Evolutionary conservation across 37 sponge, comb jelly and placozoan genomes (phyloP).

Genomic region (Ephydatia muelleri): DNA sequence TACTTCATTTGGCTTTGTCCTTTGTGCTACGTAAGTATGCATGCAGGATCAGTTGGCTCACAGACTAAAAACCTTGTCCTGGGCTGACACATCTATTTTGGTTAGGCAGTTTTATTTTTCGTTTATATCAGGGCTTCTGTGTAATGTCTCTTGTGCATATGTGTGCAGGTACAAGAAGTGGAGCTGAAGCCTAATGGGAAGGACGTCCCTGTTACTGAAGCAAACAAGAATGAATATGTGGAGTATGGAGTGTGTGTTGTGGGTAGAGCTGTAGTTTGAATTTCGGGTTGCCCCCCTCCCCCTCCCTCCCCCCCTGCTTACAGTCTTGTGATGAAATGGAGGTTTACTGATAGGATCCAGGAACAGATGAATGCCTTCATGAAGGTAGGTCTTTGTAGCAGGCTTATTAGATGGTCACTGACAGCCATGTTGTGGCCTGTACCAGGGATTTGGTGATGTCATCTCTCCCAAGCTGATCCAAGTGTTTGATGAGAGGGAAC

Average conservation of each 20-base stretch:
- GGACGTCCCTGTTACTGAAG: conserved; percentile 84
- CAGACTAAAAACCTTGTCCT: no score
- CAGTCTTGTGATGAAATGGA: conserved; percentile 92
- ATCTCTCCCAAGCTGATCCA: conserved; percentile 74
- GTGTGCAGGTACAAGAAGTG: conserved; percentile 69
- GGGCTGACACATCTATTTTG: no score
- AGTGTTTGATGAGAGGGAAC: conserved; percentile 93
- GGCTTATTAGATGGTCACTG: not conserved
- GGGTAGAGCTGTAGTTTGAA: not conserved
- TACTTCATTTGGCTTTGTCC: no score
- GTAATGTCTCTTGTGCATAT: no score
- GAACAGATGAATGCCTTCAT: conserved; percentile 88
- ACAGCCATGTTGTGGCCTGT: not conserved
- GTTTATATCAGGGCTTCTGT: not conserved
- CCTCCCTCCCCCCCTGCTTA: no score
- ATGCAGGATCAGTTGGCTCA: no score
- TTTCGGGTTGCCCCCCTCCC: not conserved
- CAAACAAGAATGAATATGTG: conserved; percentile 88
- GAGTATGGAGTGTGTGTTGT: conserved; percentile 48
- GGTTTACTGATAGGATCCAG: conserved; percentile 83
- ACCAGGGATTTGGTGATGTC: conserved; percentile 87
- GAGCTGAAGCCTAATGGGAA: conserved; percentile 86
- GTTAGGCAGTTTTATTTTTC: no score
- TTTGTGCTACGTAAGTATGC: no score
- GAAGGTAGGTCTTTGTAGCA: conserved; percentile 46